phyloP scores from a whole-genome alignment of 1,140 invertebrate species.

The Trachelipus rathkii region DNA sequence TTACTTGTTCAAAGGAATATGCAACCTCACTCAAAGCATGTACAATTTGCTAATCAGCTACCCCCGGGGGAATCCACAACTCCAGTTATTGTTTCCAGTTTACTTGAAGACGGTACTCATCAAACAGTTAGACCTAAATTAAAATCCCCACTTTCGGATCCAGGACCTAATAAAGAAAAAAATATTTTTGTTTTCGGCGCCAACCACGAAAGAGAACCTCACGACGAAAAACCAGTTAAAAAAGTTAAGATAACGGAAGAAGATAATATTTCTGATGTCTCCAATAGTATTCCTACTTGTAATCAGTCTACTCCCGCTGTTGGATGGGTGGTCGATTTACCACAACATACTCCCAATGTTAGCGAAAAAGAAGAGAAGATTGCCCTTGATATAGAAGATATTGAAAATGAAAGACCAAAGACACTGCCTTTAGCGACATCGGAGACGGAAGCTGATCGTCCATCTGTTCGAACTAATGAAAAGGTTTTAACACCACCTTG shows the following conservation, averaged over 20 bases:
- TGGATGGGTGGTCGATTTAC: no score
- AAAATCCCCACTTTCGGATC: background rate
- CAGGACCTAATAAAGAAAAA: background rate
- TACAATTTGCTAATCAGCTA: background rate
- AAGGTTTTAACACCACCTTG: no score
- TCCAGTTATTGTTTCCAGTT: background rate
- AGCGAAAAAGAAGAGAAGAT: no score
- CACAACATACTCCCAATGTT: no score
- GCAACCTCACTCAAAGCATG: background rate
- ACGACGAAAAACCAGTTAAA: background rate
- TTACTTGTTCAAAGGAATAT: background rate
- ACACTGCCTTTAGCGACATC: no score
- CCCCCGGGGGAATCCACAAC: background rate
- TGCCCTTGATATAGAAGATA: no score
- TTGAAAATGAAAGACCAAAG: no score
- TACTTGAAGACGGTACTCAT: background rate
- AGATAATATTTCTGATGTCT: no score
- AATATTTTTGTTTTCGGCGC: background rate
- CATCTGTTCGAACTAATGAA: no score
- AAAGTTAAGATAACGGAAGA: background rate
- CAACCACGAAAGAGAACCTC: background rate
- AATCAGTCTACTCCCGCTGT: no score
- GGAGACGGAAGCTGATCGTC: no score
- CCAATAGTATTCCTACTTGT: no score
- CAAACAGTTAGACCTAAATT: background rate